Base-by-base conservation (phyloP, 1,140 invertebrate species). In the Branchinecta lindahli region DNA sequence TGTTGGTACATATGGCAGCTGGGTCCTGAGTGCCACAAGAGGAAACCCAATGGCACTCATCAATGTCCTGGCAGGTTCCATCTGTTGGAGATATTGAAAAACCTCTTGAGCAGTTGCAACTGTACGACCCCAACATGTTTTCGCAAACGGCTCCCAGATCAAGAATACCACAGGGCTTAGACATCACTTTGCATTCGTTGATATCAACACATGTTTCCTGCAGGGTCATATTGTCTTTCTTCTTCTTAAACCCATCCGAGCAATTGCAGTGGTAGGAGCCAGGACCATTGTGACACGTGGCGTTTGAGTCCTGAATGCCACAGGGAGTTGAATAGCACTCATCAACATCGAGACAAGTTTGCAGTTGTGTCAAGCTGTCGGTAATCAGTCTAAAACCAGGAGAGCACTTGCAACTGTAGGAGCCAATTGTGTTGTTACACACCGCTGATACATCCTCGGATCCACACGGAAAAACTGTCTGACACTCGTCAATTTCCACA, bases 31-130 rank as follows among this genome's bases (percentile, higher is more conserved):
- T 83, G 72, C 90, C 91, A 61, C 84, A 87, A 8, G 86, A 85
- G 69, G 90, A 90, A 75, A 88, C 67, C 18, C 71, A 67, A 7
- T 69, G 44, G 73, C 82, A 83, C 73, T 83, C 82, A 71, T 83
- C 76, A 9, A 81, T 73, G 75, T 83, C 82, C 33, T 91, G 91
- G 77, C 92, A 94, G 44, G 83, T 79, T 68, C 88, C 79, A 72
- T 85, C 81, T 0, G 91, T 91, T 15, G 91, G 91, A 67, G 85
- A 85, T 18, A 91, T 90, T 61, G 91, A 83, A 77, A 86, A 95
- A 9, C 93, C 94, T 20, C 84, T 83, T 73, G 88, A 86, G 79
- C 95, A 98, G 71, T 90, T 86, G 79, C 95, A 98, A 71, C 85
- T 84, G 78, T 86, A 96, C 67, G 87, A 86, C 20, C 94, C 94